Evolutionary conservation across 1,140 invertebrate species (phyloP), one percentile per base, ranked within the genome.

Genomic region (Schlechtendalia chinensis): DNA sequence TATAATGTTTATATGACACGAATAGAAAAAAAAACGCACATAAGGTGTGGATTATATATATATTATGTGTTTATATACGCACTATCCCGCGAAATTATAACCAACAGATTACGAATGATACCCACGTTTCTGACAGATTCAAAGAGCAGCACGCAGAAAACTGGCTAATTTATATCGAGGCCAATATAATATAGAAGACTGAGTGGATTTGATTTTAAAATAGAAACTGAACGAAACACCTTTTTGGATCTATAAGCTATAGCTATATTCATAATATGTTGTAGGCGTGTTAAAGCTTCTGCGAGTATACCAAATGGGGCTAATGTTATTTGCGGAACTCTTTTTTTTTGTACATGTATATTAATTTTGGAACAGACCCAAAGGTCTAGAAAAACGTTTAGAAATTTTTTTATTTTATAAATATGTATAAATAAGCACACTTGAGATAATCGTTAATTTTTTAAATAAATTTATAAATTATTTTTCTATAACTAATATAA

Each of bases 161-260:
- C 22, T 47, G 59, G 17, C 32, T 58, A 32, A 71, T 80, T 80
- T 50, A 59, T 80, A 82, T 82, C 75, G 74, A 75, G 79, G 54
- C 61, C 24, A 82, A 74, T 81, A 39, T 39, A 3, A 39, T 39
- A 39, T 39, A 8, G 32, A 59, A 22, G 12, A 56, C 58, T n/a
- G 5, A 79, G 47, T 27, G 69, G 79, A 67, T 72, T 71, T 69
- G 53, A 50, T 50, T 59, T 56, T 61, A 74, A 69, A 82, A 56
- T 63, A 54, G 54, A 75, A 75, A 59, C 29, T 22, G 29, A 77
- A 77, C 72, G n/a, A 12, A 77, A 77, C 72, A 77, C 72, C 54
- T 77, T 77, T 77, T 59, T 77, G 72, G 72, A 77, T 39, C 29
- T 59, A 58, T 58, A 77, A 59, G 27, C 19, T 54, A 53, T 61